Percentiles rank a stretch among this genome's conserved stretches.
Conservation (phyloP, 2,113 vertebrate genomes). For the rabbit (Oryctolagus cuniculus) region DNA sequence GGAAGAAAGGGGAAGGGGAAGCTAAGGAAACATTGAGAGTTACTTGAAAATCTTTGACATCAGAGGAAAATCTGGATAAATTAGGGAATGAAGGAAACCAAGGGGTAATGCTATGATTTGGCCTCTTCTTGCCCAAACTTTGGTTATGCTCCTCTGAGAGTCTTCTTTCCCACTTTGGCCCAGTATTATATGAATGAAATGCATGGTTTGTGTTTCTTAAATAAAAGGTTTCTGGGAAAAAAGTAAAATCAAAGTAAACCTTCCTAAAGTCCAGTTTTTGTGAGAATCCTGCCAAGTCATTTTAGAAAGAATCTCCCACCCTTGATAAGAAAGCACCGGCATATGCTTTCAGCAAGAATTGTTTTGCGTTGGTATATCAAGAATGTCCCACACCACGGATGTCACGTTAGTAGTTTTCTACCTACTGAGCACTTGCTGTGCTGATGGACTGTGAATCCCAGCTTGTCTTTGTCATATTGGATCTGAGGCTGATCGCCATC, state of each 20-base stretch:
- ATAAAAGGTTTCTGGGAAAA: too few species aligned
- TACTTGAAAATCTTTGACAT: not conserved
- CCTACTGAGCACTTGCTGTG: not conserved
- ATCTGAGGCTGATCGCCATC: not conserved
- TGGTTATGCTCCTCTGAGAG: not conserved
- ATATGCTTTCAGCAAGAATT: conserved; percentile 10
- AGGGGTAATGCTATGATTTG: not conserved
- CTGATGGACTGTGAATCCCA: not conserved
- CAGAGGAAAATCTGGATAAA: not conserved
- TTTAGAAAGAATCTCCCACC: not conserved
- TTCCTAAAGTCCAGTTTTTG: not conserved
- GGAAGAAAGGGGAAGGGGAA: not conserved
- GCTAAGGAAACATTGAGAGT: not conserved
- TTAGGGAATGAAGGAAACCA: not conserved
- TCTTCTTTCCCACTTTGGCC: not conserved
- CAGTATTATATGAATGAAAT: too few species aligned
- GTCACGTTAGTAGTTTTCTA: not conserved
- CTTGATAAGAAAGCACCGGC: not conserved
- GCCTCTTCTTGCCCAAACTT: not conserved
- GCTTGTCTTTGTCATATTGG: not conserved
- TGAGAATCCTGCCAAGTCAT: not conserved
- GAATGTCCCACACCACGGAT: not conserved
- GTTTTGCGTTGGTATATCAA: not conserved
- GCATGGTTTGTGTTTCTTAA: too few species aligned
- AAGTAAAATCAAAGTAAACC: not conserved